Base-by-base conservation (phyloP, 1,140 invertebrate species). In the Tyrophagus putrescentiae region DNA sequence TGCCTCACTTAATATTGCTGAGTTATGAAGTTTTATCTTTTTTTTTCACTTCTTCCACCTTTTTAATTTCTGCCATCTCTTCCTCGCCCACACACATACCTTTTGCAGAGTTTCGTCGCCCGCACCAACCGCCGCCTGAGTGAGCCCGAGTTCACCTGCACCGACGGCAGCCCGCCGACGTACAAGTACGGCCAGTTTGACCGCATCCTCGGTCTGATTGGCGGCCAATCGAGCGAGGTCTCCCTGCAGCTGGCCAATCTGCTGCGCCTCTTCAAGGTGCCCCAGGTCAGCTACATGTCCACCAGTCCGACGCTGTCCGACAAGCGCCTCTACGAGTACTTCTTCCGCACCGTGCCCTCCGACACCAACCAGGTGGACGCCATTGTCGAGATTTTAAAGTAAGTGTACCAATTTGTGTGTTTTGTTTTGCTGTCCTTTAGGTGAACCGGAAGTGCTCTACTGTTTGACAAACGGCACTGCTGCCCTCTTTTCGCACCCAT, bases 111-210 rank as follows among this genome's bases (percentile, higher is more conserved):
- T 18, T 60, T 60, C 44, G 39, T 77, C 77, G 1, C 77, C 91
- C 89, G 90, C 60, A 93, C 88, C 13, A 93, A 94, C 65, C 88
- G 85, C 70, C 92, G 91, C 70, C 91, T 94, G 60, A 89, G 91
- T 64, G 88, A 88, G 31, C 33, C 57, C 2, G 25, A 60, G 25
- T 87, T 84, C 69, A 82, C 84, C 64, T 94, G 90, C 76, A 64
- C 69, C 0, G 75, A 78, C 64, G 75, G 71, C 1, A 85, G 88
- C 61, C 83, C 84, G 63, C 86, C 84, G 0, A 65, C 83, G 61
- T 79, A 87, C 52, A 75, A 84, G 32, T 66, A 74, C 16, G 88
- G 59, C 6, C n/a, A 41, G 5, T 60, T 57, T 32, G 59, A 91
- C 71, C 85, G 92, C 16, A 93, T 96, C 65, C 87, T 88, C 3